Evolutionary conservation across 2,797 vertebrate species (phyloP), one percentile per base, ranked within the genome.

Genomic region (Pyrocephalus nanus): DNA sequence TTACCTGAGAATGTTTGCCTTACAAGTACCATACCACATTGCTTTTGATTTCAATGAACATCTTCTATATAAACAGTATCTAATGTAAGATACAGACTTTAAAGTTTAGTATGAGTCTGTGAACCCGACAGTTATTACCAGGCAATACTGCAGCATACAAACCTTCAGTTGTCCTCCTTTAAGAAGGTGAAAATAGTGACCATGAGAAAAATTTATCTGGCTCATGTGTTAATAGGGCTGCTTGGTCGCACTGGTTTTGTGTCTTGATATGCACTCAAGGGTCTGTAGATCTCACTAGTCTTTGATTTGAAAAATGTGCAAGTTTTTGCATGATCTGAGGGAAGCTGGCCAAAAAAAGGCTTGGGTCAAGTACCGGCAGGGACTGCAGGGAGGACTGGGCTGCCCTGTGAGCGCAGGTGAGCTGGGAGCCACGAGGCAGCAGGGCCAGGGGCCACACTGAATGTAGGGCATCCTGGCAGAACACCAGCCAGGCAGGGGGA

Each of bases 21-120:
- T 67, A 27, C 32, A 69, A 45, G 5, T 82, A 78, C 34, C 38
- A 45, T 5, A 38, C 26, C 10, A 15, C 20, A 19, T 15, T 81
- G 6, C 12, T 88, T 72, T 78, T 53, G 29, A 55, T 84, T 74
- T 76, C 36, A 82, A 1, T 48, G 2, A 43, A 29, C 3, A 0
- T 72, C 69, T 90, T 81, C 25, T 69, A 2, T 82, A n/a, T 55
- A 61, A 76, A 32, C 14, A 30, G 14, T 22, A n/a, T 65, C 32
- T 91, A 57, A 17, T 0, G 0, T 73, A 50, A 61, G 51, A 73
- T 66, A 58, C 0, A 0, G 27, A 30, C 14, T 43, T 40, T 55
- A 30, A 75, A 62, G 27, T n/a, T 76, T 43, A 6, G 10, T 67
- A 55, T 76, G 48, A 73, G 40, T 43, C 12, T 86, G 11, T 78